Percentiles rank a stretch among this genome's conserved stretches.
Evolutionary conservation across 2,888 invertebrate species (phyloP).

Genomic region (Sympetrum striolatum): DNA sequence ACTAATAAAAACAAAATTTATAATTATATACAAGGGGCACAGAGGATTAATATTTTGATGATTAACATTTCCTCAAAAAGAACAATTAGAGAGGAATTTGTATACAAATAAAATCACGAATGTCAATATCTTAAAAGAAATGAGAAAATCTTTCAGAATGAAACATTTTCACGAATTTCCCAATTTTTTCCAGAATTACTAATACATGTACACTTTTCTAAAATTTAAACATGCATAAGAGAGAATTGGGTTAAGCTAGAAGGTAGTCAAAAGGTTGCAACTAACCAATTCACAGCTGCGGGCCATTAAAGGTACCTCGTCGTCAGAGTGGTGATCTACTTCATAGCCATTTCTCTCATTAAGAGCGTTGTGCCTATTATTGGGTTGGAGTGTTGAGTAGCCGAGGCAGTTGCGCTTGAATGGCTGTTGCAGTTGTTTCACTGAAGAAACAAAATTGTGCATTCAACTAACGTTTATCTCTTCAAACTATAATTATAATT

Average conservation of each 20-base stretch:
- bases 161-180: not conserved
- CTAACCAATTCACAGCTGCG: not conserved
- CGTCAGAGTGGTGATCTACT: conserved; percentile 58
- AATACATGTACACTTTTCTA: not conserved
- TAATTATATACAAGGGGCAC: no score
- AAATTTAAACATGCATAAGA: not conserved
- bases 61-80: no score
- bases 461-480: conserved; percentile 54
- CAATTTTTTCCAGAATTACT: no score
- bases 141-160: not conserved
- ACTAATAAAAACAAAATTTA: no score
- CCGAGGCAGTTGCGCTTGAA: conserved; percentile 56
- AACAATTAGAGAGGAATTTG: no score
- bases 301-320: conserved; percentile 57
- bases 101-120: not conserved
- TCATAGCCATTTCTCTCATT: conserved; percentile 57
- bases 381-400: conserved; percentile 59
- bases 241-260: not conserved
- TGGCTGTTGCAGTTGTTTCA: conserved; percentile 33
- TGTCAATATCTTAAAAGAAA: not conserved
- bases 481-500: not conserved
- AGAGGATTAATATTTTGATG: no score
- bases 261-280: not conserved
- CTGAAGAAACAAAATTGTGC: conserved; percentile 55
- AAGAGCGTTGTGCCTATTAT: conserved; percentile 56